A percentile compares a stretch with the other conserved stretches of the same genome.
Evolutionary conservation across 2,888 invertebrate genomes (phyloP).

Genomic region (Ophraella communa): DNA sequence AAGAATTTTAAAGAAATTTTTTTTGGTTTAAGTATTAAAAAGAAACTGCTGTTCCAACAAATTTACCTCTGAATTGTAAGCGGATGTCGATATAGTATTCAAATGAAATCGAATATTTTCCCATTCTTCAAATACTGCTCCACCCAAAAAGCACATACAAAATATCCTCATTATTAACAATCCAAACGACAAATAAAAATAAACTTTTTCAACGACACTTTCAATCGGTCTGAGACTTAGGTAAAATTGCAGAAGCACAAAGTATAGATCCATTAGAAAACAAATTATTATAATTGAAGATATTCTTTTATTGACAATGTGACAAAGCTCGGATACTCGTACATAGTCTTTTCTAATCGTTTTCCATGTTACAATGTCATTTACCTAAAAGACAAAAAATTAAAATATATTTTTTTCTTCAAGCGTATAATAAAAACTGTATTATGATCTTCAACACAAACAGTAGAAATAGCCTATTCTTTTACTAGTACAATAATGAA

Average conservation of each 20-base stretch:
- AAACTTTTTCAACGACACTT: conserved; percentile 46
- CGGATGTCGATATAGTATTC: conserved; percentile 68
- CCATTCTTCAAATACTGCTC: conserved; percentile 52
- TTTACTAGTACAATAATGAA: too few species aligned
- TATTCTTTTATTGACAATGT: conserved; percentile 67
- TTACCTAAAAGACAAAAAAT: conserved; percentile 33
- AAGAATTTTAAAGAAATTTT: background rate
- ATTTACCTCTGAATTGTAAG: conserved; percentile 69
- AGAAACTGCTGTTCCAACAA: background rate
- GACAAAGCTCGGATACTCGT: conserved; percentile 41
- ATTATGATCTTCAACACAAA: background rate
- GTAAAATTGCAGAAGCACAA: conserved; percentile 75
- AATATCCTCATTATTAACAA: conserved; percentile 48
- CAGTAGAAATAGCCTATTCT: too few species aligned
- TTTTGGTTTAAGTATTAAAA: background rate
- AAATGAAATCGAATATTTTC: conserved; percentile 56
- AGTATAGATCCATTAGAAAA: conserved; percentile 74
- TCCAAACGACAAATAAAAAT: conserved; percentile 56
- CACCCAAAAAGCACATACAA: conserved; percentile 51
- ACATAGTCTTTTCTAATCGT: conserved; percentile 40
- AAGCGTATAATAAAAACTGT: background rate
- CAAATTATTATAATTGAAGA: conserved; percentile 71
- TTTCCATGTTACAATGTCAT: conserved; percentile 35
- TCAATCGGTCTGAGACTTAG: conserved; percentile 63
- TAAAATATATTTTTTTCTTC: background rate